Evolutionary conservation across 2,113 vertebrate genomes (phyloP).

Genomic region (Mirza zaza): DNA sequence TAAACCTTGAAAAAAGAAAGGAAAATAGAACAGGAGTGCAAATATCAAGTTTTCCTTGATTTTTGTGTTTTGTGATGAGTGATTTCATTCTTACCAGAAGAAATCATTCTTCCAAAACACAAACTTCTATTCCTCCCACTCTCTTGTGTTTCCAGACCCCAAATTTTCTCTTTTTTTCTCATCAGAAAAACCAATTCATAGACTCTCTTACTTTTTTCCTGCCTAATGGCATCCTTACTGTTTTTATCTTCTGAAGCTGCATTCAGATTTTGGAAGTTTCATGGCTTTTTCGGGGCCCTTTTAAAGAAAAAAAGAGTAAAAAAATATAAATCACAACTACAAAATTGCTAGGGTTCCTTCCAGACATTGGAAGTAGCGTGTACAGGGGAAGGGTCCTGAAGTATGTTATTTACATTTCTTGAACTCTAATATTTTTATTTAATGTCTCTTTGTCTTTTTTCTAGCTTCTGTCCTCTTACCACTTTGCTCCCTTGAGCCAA

Average conservation of each 20-base stretch:
- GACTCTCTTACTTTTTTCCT: not conserved
- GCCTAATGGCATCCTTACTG: not conserved
- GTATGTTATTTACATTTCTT: not conserved
- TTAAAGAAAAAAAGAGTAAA: not conserved
- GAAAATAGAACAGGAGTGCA: not conserved
- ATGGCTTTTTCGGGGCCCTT: not conserved
- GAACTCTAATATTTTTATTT: not conserved
- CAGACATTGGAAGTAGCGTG: not conserved
- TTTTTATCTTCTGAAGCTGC: not conserved
- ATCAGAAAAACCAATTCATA: not conserved
- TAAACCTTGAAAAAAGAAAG: not conserved
- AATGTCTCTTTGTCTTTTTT: not conserved
- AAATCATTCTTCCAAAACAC: not conserved
- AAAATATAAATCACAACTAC: not conserved
- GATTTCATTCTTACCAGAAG: no score
- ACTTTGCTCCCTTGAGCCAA: not conserved
- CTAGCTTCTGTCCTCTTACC: not conserved
- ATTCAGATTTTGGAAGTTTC: not conserved
- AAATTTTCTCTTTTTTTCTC: not conserved
- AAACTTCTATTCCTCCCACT: not conserved
- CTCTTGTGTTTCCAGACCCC: not conserved
- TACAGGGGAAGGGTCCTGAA: not conserved
- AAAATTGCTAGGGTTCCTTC: not conserved
- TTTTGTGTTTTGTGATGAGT: no score
- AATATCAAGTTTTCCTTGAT: not conserved